Evolutionary conservation across 2,888 invertebrate species (phyloP), one percentile per base, ranked within the genome.

Genomic region (Apamea monoglypha): DNA sequence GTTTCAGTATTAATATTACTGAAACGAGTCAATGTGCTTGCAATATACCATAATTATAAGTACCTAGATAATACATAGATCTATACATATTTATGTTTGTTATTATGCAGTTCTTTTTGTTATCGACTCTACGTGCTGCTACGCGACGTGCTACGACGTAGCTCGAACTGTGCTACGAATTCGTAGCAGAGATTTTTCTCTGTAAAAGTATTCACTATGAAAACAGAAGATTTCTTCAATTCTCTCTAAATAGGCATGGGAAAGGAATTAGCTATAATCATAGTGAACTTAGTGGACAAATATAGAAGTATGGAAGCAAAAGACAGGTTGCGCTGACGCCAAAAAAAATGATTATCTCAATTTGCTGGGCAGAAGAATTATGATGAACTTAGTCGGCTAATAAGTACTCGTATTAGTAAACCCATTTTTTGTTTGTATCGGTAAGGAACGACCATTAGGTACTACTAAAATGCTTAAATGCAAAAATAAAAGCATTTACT

Each of bases 131-230:
- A 50, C 36, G 10, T 18, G 50, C 40, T 53, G n/a, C 64, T 50
- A 77, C 67, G 77, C 25, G 53, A 56, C 5, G 2, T 47, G 64
- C 74, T 81, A 81, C 75, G 74, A 12, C 74, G 59, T 67, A 81
- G 81, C 81, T 3, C 1, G 0, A 6, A n/a, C 10, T 44, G 1
- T 44, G 44, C 59, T 67, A 74, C n/a, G 59, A 56, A 14, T 5
- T 12, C n/a, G 74, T 50, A 68, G 68, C 25, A 40, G 3, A 69
- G 25, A 40, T 69, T 3, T 1, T 44, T 53, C 5, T 40, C 8
- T 68, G 21, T 53, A 21, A 14, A 50, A 69, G 18, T 50, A 50
- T 32, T 7, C 25, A n/a, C 40, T 25, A 32, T 29, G 25, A 32
- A 74, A 12, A 21, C 14, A 69, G 32, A 14, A 32, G 50, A 16